Conservation (phyloP, 1,140 invertebrate genomes). For the Amyelois transitella region DNA sequence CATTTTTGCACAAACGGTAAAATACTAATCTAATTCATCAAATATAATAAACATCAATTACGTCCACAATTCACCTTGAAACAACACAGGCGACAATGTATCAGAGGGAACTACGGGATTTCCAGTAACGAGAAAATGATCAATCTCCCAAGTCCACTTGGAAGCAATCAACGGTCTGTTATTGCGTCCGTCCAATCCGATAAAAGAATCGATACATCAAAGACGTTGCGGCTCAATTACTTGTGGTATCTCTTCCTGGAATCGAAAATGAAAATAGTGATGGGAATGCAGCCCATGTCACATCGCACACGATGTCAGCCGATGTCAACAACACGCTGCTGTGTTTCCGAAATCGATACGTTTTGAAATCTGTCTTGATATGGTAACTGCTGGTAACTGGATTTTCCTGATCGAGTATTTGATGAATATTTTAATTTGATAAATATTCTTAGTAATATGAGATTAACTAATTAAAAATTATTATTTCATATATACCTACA, state of each 20-base stretch:
- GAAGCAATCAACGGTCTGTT: conserved; percentile 73
- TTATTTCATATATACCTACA: no score
- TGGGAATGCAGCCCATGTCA: conserved; percentile 1
- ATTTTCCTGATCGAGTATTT: background rate
- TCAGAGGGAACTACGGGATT: conserved; percentile 41
- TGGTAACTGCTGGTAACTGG: background rate
- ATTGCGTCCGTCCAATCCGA: conserved; percentile 73
- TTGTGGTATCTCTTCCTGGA: conserved; percentile 61
- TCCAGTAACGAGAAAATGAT: conserved; percentile 69
- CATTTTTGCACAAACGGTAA: no score
- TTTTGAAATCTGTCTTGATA: background rate
- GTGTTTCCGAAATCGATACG: background rate
- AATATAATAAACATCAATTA: background rate
- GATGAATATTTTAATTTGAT: background rate
- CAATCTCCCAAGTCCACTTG: conserved; percentile 68
- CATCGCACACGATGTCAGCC: background rate
- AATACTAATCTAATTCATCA: background rate
- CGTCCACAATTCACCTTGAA: background rate
- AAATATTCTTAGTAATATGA: no score
- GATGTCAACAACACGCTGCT: conserved; percentile 4
- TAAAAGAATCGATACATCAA: conserved; percentile 74
- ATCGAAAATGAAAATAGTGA: conserved; percentile 60
- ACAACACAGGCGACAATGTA: conserved; percentile 19
- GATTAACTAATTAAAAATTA: no score
- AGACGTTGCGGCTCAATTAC: conserved; percentile 73